A percentile compares a stretch with the other conserved stretches of the same genome.
Conservation (phyloP, 1,140 invertebrate genomes). For the Adelges cooleyi region DNA sequence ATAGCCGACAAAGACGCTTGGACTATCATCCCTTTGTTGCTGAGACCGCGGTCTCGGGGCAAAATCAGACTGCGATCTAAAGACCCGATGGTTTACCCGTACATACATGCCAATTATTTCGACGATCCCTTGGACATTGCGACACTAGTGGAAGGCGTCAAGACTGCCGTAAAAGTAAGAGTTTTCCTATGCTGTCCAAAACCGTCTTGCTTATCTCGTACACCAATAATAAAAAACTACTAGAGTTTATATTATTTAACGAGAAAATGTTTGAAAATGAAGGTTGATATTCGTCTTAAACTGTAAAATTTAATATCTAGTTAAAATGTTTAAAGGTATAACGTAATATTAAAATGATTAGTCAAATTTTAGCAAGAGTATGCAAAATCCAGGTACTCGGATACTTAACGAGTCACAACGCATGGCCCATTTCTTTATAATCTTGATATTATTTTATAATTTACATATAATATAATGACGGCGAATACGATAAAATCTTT, state of each 20-base stretch:
- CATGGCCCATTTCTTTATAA: too few relatives aligned
- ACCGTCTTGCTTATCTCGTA: neutral
- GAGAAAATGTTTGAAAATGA: too few relatives aligned
- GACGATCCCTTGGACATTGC: slow-evolving; percentile 60
- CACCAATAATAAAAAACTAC: neutral
- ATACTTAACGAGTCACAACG: too few relatives aligned
- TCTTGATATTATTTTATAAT: too few relatives aligned
- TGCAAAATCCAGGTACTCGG: too few relatives aligned
- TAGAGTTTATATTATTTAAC: neutral
- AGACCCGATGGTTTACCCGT: slow-evolving; percentile 73
- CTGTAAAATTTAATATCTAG: too few relatives aligned
- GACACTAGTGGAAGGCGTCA: slow-evolving; percentile 63
- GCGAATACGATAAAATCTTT: too few relatives aligned
- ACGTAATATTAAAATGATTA: too few relatives aligned
- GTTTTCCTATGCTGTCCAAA: neutral
- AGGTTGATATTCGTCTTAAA: too few relatives aligned
- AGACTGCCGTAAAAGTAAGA: slow-evolving; percentile 38
- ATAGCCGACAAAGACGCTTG: slow-evolving; percentile 65
- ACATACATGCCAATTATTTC: slow-evolving; percentile 83
- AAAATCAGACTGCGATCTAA: slow-evolving; percentile 53
- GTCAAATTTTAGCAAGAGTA: too few relatives aligned
- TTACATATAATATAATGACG: too few relatives aligned
- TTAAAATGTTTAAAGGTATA: too few relatives aligned
- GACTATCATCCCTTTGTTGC: slow-evolving; percentile 68
- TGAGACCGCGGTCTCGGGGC: slow-evolving; percentile 68